A percentile compares a stretch with the other conserved stretches of the same genome.
Evolutionary conservation across 1,140 invertebrate species (phyloP).

Genomic region (Acyrthosiphon pisum): DNA sequence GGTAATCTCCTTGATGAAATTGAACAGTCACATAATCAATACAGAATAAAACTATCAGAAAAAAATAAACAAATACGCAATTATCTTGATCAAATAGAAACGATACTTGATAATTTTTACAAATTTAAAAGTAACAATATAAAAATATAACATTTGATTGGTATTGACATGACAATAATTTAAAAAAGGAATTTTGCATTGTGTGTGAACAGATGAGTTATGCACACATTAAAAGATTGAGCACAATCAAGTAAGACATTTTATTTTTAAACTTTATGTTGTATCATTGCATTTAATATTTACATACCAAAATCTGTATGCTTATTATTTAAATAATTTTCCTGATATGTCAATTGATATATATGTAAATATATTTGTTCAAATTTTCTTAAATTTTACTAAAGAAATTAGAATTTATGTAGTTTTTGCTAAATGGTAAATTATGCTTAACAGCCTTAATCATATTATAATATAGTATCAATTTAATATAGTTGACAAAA

Average conservation of each 20-base stretch:
- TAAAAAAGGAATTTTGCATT: background rate
- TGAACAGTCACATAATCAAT: background rate
- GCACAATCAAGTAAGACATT: background rate
- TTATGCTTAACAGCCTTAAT: background rate
- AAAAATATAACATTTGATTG: background rate
- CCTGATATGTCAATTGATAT: background rate
- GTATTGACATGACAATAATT: background rate
- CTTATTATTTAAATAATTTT: background rate
- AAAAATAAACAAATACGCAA: slow-evolving; percentile 35
- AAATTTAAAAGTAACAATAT: background rate
- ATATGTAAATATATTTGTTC: background rate
- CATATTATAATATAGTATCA: background rate
- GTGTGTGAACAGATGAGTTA: background rate
- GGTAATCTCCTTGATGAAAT: slow-evolving; percentile 38
- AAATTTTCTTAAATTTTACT: background rate
- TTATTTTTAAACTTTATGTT: background rate
- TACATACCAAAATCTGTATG: background rate
- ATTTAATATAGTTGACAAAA: background rate
- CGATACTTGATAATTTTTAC: slow-evolving; percentile 35
- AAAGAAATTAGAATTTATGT: background rate
- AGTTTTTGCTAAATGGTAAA: background rate
- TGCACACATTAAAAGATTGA: background rate
- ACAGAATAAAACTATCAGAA: slow-evolving; percentile 34
- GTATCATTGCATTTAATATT: background rate
- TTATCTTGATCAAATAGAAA: slow-evolving; percentile 40